A percentile compares a stretch with the other conserved stretches of the same genome.
phyloP scores from a whole-genome alignment of 1,140 invertebrate genomes.

The Brachionus sp. region DNA sequence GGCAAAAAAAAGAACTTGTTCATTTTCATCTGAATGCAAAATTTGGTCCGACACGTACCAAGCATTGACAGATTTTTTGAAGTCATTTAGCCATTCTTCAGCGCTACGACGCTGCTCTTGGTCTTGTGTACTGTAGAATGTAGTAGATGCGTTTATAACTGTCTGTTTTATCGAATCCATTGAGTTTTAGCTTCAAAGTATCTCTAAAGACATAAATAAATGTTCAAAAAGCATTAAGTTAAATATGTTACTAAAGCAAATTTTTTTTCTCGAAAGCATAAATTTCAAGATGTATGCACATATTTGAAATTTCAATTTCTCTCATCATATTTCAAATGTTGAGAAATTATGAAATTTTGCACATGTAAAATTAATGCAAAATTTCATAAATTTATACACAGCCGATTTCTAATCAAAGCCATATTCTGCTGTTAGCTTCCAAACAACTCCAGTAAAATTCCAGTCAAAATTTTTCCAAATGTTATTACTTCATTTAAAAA shows the following conservation, averaged over 20 bases:
- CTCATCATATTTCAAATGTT: not conserved
- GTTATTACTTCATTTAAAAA: too few relatives aligned
- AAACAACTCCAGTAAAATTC: too few relatives aligned
- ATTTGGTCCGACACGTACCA: constrained; percentile 94
- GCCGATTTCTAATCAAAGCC: not conserved
- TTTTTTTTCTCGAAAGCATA: not conserved
- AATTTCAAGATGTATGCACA: not conserved
- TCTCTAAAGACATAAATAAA: not conserved
- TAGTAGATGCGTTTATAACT: constrained; percentile 22
- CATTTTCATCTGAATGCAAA: constrained; percentile 75
- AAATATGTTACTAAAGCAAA: constrained; percentile 2
- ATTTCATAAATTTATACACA: not conserved
- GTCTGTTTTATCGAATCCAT: constrained; percentile 44
- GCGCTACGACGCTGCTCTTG: constrained; percentile 24
- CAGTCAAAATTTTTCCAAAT: too few relatives aligned
- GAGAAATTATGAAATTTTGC: not conserved
- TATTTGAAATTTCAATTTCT: not conserved
- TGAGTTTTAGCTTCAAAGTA: not conserved
- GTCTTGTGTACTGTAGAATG: constrained; percentile 35
- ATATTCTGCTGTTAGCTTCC: too few relatives aligned
- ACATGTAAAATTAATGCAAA: not conserved
- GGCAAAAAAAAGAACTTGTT: constrained; percentile 92
- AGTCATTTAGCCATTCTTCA: constrained; percentile 43
- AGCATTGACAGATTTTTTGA: constrained; percentile 68
- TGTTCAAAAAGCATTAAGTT: constrained; percentile 3